Evolutionary conservation across 2,113 vertebrate genomes (phyloP).

Genomic region (Lophochroa leadbeateri): DNA sequence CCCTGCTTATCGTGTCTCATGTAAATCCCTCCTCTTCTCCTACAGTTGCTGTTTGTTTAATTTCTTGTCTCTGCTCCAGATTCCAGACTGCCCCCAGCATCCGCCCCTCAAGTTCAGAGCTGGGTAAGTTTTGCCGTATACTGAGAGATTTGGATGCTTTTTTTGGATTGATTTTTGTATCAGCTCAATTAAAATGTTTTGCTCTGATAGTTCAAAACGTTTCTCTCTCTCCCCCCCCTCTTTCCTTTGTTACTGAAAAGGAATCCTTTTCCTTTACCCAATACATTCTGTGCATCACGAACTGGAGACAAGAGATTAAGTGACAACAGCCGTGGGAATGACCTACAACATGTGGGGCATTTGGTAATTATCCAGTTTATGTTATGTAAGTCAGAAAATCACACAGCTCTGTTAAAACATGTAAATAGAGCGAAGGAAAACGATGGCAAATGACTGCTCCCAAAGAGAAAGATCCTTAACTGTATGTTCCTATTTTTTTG

Average conservation of each 20-base stretch:
- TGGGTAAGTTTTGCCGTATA: background rate
- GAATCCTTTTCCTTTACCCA: background rate
- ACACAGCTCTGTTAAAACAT: background rate
- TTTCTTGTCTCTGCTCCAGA: background rate
- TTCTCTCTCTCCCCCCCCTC: accelerated
- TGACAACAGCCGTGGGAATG: slow-evolving; percentile 2
- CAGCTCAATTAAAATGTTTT: slow-evolving; percentile 16
- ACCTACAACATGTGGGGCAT: slow-evolving; percentile 11
- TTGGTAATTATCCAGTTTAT: background rate
- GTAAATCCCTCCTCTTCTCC: background rate
- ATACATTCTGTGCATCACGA: background rate
- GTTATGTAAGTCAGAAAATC: background rate
- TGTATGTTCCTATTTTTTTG: background rate
- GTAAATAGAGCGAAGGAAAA: background rate
- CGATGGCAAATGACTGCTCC: background rate
- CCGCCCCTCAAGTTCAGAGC: background rate
- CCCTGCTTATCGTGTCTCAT: background rate
- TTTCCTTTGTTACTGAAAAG: background rate
- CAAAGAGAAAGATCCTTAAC: background rate
- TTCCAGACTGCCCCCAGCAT: background rate
- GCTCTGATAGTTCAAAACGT: background rate
- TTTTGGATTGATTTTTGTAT: background rate
- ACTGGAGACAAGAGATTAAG: background rate
- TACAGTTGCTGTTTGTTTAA: background rate
- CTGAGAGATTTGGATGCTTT: background rate